Evolutionary conservation across 1,140 invertebrate species (phyloP).

Genomic region (Mizuhopecten yessoensis): DNA sequence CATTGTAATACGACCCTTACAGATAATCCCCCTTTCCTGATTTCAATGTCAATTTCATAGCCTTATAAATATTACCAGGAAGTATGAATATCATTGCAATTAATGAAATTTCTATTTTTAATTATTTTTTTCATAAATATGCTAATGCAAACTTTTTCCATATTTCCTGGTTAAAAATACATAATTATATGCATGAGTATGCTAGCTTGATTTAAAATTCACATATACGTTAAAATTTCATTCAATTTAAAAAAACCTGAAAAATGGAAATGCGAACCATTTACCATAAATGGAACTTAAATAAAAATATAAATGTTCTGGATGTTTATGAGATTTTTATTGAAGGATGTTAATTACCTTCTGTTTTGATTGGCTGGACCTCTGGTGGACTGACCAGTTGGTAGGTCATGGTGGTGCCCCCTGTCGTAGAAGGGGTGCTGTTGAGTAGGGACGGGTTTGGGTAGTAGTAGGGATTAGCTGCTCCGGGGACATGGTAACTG

Average conservation of each 20-base stretch:
- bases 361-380: constrained; percentile 29
- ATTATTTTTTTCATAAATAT: neutral
- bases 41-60: too few relatives aligned
- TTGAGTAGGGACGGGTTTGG: neutral
- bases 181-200: neutral
- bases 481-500: neutral
- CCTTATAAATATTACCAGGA: too few relatives aligned
- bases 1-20: too few relatives aligned
- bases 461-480: constrained; percentile 8
- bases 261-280: neutral
- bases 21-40: too few relatives aligned
- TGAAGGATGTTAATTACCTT: neutral
- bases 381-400: constrained; percentile 2
- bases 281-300: neutral
- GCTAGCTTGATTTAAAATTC: neutral
- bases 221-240: neutral
- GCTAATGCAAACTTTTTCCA: neutral
- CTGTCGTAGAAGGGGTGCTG: neutral
- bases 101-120: neutral
- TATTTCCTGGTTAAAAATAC: neutral
- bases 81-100: too few relatives aligned
- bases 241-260: too few relatives aligned
- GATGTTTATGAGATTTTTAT: neutral
- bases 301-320: neutral
- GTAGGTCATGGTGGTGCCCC: neutral